Percentiles rank a stretch among this genome's conserved stretches.
phyloP scores from a whole-genome alignment of 1,140 invertebrate species.

The Drosophila leontia region DNA sequence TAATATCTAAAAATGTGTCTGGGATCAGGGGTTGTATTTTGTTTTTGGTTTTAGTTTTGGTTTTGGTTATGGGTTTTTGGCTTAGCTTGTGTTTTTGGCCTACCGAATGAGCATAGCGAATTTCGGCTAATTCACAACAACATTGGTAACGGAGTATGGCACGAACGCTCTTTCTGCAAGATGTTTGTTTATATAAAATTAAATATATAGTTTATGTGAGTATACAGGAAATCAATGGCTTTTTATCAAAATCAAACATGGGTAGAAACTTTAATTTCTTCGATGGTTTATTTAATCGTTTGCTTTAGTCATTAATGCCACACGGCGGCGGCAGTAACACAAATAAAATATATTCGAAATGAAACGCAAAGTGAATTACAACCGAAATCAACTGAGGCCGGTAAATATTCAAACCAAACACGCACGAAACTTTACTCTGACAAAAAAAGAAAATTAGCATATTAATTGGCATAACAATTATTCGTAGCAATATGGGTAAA shows the following conservation, averaged over 20 bases:
- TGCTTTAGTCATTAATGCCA: constrained; percentile 43
- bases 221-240: constrained; percentile 47
- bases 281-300: constrained; percentile 44
- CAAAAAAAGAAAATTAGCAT: constrained; percentile 77
- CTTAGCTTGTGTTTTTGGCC: constrained; percentile 78
- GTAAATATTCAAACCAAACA: constrained; percentile 66
- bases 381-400: constrained; percentile 23
- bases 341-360: constrained; percentile 16
- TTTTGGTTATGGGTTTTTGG: constrained; percentile 54
- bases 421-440: constrained; percentile 67
- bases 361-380: constrained; percentile 40
- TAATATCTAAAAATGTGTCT: constrained; percentile 38
- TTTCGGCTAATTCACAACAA: constrained; percentile 85
- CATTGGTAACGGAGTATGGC: constrained; percentile 85
- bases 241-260: constrained; percentile 46
- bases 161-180: constrained; percentile 85
- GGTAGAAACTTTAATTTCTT: constrained; percentile 38
- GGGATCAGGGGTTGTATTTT: constrained; percentile 23
- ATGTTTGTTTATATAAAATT: constrained; percentile 82
- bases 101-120: constrained; percentile 85
- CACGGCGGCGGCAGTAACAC: constrained; percentile 35
- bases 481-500: constrained; percentile 70
- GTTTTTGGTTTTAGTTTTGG: constrained; percentile 13
- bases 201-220: constrained; percentile 78
- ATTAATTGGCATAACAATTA: constrained; percentile 55